These are phyloP conservation scores for Discoglossus pictus DNA, from an alignment of 2,797 vertebrate species.

Conservation along the genomic window DNA sequence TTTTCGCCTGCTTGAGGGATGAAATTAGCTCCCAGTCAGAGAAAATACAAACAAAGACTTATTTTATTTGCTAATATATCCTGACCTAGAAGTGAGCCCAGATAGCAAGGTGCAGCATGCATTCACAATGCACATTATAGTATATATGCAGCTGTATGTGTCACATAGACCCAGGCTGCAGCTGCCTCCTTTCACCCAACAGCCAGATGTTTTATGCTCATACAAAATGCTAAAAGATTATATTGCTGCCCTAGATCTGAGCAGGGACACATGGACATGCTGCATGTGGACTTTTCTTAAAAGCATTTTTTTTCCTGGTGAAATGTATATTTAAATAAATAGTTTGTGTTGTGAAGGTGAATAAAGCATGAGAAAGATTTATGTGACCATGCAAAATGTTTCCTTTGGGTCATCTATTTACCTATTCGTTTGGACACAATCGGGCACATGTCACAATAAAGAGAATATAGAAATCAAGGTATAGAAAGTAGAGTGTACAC, in stretches of 20 bases:
- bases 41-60: conserved; percentile 31
- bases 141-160: conserved; percentile 2
- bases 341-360: conserved; percentile 3
- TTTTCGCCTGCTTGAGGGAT: conserved; percentile 42
- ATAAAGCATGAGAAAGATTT: not conserved
- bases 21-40: conserved; percentile 47
- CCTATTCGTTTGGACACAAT: conserved; percentile 6
- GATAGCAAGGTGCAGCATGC: conserved; percentile 23
- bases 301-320: conserved; percentile 4
- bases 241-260: conserved; percentile 23
- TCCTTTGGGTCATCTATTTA: conserved; percentile 26
- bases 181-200: conserved; percentile 15
- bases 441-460: conserved; percentile 33
- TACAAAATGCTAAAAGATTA: not conserved
- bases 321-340: conserved; percentile 6
- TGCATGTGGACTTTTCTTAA: not conserved
- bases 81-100: conserved; percentile 40
- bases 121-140: conserved; percentile 18
- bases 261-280: conserved; percentile 14
- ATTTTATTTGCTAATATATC: conserved; percentile 32
- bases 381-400: conserved; percentile 7
- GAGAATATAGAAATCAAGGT: not conserved
- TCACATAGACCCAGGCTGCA: conserved; percentile 13
- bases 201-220: conserved; percentile 14
- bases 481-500: not conserved